phyloP scores from a whole-genome alignment of 1,140 invertebrate genomes.

The Drosophila leontia region DNA sequence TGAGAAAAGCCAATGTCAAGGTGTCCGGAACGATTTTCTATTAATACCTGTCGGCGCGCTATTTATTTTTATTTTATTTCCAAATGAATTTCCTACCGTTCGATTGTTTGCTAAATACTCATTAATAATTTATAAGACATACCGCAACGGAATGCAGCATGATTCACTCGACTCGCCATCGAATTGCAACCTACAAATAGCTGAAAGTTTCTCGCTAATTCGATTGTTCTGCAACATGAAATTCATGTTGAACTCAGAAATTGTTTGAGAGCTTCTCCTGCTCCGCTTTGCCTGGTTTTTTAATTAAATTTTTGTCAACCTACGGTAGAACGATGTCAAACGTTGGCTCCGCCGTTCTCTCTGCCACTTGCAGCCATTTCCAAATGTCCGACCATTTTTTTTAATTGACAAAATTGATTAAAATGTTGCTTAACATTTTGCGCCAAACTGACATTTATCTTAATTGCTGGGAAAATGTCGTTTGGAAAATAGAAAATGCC shows the following conservation, averaged over 20 bases:
- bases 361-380: conserved; percentile 17
- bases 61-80: conserved; percentile 36
- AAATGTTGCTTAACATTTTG: conserved; percentile 78
- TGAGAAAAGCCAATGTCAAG: conserved; percentile 76
- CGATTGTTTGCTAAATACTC: conserved; percentile 47
- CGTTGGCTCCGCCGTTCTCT: neutral
- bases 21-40: conserved; percentile 53
- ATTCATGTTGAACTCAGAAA: conserved; percentile 56
- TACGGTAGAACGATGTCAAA: conserved; percentile 26
- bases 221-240: conserved; percentile 52
- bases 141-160: conserved; percentile 37
- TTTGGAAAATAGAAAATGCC: conserved; percentile 37
- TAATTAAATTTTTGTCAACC: conserved; percentile 67
- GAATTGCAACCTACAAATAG: conserved; percentile 5
- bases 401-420: conserved; percentile 82
- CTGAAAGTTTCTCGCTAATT: conserved; percentile 47
- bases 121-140: conserved; percentile 77
- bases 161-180: conserved; percentile 38
- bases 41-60: conserved; percentile 40
- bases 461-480: conserved; percentile 64
- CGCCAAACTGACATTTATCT: conserved; percentile 77
- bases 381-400: conserved; percentile 58
- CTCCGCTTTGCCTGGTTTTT: conserved; percentile 56
- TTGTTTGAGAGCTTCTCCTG: conserved; percentile 34
- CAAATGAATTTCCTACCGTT: conserved; percentile 48